Conservation (phyloP, 2,113 vertebrate species). For the Tetrao urogallus region DNA sequence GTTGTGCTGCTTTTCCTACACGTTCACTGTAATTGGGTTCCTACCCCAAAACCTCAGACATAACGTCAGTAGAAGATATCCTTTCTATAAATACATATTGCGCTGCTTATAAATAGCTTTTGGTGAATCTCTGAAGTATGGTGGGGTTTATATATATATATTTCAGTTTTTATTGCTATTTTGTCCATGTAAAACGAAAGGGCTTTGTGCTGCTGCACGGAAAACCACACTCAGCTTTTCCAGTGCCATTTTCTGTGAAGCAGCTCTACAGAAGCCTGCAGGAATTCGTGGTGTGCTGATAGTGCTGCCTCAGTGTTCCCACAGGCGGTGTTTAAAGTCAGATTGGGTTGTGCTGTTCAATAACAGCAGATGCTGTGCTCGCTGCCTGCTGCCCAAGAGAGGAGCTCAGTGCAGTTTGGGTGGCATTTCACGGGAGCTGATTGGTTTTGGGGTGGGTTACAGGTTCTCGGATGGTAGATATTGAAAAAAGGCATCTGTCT, state of each 20-base stretch:
- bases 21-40: not conserved
- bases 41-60: not conserved
- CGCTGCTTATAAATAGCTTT: not conserved
- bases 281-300: not conserved
- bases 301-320: not conserved
- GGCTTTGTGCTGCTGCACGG: not conserved
- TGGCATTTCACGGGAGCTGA: not conserved
- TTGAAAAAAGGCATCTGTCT: not conserved
- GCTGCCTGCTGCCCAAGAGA: not conserved
- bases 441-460: constrained; percentile 16
- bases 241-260: not conserved
- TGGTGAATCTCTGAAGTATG: not conserved
- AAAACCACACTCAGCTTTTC: not conserved
- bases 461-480: not conserved
- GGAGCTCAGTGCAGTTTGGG: not conserved
- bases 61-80: not conserved
- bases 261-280: not conserved
- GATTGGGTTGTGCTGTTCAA: constrained; percentile 8
- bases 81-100: not conserved
- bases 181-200: not conserved
- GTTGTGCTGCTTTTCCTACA: not conserved
- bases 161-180: not conserved
- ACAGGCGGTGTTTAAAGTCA: not conserved
- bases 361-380: not conserved
- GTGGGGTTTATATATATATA: not conserved